Percentiles rank a stretch among this genome's conserved stretches.
phyloP scores from a whole-genome alignment of 2,113 vertebrate genomes.

The Melanostigma gelatinosum region DNA sequence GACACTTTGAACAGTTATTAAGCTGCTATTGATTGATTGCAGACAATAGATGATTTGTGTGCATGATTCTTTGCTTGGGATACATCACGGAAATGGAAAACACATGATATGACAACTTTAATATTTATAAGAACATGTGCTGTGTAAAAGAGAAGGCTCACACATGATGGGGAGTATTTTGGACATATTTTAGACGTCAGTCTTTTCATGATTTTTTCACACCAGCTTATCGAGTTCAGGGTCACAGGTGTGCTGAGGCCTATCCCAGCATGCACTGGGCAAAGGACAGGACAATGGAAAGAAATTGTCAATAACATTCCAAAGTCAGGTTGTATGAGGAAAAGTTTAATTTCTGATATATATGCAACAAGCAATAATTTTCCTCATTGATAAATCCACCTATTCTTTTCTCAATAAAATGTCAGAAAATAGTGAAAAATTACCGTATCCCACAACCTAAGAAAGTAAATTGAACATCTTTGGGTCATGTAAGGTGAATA shows the following conservation, averaged over 20 bases:
- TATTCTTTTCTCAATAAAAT: not conserved
- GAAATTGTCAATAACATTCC: not conserved
- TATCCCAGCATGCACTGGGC: not conserved
- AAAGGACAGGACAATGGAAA: not conserved
- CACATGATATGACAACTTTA: not conserved
- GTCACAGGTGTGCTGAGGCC: constrained; percentile 5
- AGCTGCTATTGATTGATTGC: not conserved
- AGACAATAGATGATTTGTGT: not conserved
- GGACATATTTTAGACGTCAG: not conserved
- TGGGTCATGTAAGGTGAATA: not conserved
- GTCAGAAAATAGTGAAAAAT: not conserved
- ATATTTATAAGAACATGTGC: not conserved
- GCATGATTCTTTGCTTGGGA: not conserved
- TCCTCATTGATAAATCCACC: not conserved
- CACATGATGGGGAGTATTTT: not conserved
- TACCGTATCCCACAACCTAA: not conserved
- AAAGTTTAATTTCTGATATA: not conserved
- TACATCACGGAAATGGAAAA: not conserved
- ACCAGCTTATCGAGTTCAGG: not conserved
- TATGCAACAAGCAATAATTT: not conserved
- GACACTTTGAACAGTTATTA: not conserved
- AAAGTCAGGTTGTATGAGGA: not conserved
- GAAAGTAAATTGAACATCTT: not conserved
- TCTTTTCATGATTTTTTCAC: not conserved
- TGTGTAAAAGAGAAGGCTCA: not conserved